phyloP scores from a whole-genome alignment of 2,888 invertebrate genomes.

The Leptopterna dolabrata region DNA sequence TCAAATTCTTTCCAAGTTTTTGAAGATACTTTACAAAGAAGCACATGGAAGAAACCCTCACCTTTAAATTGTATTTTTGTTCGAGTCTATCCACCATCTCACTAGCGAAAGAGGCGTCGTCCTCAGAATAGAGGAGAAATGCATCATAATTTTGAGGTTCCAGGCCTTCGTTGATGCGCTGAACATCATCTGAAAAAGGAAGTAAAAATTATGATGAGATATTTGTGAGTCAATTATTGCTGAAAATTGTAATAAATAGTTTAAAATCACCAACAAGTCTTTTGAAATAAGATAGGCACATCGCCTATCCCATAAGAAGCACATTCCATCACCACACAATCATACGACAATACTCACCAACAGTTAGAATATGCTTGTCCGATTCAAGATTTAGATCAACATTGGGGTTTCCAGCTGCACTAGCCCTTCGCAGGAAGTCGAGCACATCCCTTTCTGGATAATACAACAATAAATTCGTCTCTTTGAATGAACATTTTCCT shows the following conservation, averaged over 20 bases:
- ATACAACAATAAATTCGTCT: neutral
- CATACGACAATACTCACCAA: neutral
- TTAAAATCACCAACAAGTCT: too few species aligned
- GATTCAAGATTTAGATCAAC: neutral
- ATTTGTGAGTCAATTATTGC: neutral
- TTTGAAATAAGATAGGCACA: too few species aligned
- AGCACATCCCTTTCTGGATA: constrained; percentile 66
- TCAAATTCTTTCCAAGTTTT: neutral
- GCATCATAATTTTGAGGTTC: constrained; percentile 79
- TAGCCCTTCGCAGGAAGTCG: constrained; percentile 57
- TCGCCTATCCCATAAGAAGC: too few species aligned
- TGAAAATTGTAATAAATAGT: too few species aligned
- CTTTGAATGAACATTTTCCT: too few species aligned
- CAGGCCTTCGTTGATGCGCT: constrained; percentile 68
- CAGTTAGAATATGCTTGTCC: constrained; percentile 8
- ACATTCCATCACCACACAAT: too few species aligned
- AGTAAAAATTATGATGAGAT: neutral
- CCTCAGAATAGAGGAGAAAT: constrained; percentile 80
- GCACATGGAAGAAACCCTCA: constrained; percentile 64
- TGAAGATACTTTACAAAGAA: neutral
- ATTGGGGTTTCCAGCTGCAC: neutral
- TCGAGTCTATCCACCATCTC: constrained; percentile 75
- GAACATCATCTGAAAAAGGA: constrained; percentile 70
- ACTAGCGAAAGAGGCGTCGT: constrained; percentile 78
- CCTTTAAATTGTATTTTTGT: constrained; percentile 74